Evolutionary conservation across 92 coral and sea anemone genomes (phyloP).

Genomic region (Pocillopora grandis): DNA sequence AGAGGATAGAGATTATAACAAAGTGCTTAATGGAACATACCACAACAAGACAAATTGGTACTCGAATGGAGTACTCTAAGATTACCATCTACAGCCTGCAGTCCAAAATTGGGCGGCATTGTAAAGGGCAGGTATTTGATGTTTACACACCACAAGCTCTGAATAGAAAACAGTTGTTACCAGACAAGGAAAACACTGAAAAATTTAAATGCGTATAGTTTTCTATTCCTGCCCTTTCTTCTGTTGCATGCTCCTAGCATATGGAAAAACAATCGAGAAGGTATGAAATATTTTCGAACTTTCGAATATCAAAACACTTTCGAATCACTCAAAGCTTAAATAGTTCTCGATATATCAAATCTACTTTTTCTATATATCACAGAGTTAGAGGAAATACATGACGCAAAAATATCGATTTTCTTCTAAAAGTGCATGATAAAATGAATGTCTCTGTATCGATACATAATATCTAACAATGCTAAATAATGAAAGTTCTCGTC

Average conservation of each 20-base stretch:
- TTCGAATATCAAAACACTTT: not conserved
- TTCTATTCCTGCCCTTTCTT: not conserved
- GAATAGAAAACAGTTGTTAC: conserved; percentile 12
- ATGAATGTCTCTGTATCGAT: not conserved
- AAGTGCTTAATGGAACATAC: conserved; percentile 54
- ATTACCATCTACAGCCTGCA: conserved; percentile 11
- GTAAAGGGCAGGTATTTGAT: conserved; percentile 7
- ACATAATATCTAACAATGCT: not conserved
- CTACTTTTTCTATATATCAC: not conserved
- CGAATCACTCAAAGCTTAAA: not conserved
- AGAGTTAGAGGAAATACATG: not conserved
- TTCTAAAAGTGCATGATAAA: not conserved
- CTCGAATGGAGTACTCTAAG: conserved; percentile 25
- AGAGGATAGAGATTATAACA: conserved; percentile 30
- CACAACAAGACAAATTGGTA: conserved; percentile 49
- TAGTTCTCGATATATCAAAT: not conserved
- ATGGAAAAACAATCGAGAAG: not conserved
- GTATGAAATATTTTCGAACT: not conserved
- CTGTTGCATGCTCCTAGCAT: not conserved
- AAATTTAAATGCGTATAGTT: not conserved
- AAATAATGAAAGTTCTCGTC: not conserved
- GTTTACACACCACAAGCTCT: conserved; percentile 11
- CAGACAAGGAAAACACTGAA: not conserved
- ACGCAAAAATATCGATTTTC: not conserved
- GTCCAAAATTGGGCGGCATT: conserved; percentile 17